Conservation (phyloP, 2,888 invertebrate genomes). For the Limnephilus lunatus region DNA sequence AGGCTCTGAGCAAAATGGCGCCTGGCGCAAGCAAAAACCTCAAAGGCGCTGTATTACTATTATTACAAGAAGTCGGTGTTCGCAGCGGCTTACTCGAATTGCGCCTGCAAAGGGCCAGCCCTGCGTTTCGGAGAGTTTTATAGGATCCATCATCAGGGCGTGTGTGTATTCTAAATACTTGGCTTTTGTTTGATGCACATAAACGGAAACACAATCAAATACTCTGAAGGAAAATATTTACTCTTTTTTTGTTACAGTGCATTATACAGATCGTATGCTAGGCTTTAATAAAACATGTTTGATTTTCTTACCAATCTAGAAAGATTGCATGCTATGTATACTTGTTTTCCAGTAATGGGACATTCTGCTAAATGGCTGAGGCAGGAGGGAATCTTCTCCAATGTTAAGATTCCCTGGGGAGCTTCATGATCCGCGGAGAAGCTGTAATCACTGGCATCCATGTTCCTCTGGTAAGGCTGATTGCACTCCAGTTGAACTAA, state of each 20-base stretch:
- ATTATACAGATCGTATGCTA: no score
- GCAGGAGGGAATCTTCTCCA: background rate
- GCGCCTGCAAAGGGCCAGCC: no score
- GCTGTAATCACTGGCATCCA: background rate
- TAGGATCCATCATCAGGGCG: no score
- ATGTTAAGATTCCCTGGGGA: background rate
- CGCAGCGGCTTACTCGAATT: no score
- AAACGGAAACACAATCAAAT: background rate
- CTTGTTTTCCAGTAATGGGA: slow-evolving; percentile 22
- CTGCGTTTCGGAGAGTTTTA: no score
- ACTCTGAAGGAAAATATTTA: background rate
- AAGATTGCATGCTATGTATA: background rate
- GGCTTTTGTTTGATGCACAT: no score
- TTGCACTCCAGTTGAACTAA: background rate
- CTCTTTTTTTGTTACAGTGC: background rate
- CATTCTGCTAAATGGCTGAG: slow-evolving; percentile 24
- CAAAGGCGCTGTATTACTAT: no score
- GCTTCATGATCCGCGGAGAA: background rate
- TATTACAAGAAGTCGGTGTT: no score
- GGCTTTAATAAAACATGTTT: background rate
- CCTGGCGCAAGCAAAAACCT: no score
- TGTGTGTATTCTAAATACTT: no score
- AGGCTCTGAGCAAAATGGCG: no score
- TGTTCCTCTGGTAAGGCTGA: background rate
- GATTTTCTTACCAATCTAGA: slow-evolving; percentile 30